Conservation (phyloP, 2,113 vertebrate species). For the Rhinolophus ferrumequinum region DNA sequence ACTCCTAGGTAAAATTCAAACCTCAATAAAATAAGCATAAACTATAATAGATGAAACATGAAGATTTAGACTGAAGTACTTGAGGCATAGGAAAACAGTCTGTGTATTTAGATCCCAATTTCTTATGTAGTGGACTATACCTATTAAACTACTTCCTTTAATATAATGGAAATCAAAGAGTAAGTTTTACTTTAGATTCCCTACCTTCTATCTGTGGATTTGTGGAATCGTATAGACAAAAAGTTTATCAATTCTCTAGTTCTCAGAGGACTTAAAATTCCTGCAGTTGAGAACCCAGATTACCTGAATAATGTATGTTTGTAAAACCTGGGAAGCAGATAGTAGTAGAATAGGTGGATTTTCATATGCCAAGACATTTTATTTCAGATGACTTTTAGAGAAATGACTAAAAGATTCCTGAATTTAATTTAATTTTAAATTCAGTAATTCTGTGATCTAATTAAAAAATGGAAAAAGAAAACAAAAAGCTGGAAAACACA, state of each 20-base stretch:
- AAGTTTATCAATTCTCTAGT: background rate
- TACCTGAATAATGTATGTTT: background rate
- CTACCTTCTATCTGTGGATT: background rate
- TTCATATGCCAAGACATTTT: background rate
- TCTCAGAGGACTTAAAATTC: background rate
- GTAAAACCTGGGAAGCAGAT: background rate
- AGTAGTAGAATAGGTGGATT: background rate
- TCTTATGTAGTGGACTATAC: background rate
- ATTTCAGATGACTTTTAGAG: background rate
- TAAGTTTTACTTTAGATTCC: background rate
- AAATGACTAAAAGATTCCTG: background rate
- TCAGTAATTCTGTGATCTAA: background rate
- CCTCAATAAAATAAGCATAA: background rate
- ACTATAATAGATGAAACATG: background rate
- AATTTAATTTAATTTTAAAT: constrained; percentile 20
- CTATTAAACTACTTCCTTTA: background rate
- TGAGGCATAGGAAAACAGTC: background rate
- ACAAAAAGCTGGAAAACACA: background rate
- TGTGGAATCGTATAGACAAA: background rate
- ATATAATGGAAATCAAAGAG: background rate
- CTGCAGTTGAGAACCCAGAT: background rate
- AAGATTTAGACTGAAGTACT: background rate
- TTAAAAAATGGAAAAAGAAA: background rate
- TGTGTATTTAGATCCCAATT: background rate
- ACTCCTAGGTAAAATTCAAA: constrained; percentile 35